A percentile compares a stretch with the other conserved stretches of the same genome.
Conservation (phyloP, 2,797 vertebrate genomes). For the Enteromius afrohamiltoni region DNA sequence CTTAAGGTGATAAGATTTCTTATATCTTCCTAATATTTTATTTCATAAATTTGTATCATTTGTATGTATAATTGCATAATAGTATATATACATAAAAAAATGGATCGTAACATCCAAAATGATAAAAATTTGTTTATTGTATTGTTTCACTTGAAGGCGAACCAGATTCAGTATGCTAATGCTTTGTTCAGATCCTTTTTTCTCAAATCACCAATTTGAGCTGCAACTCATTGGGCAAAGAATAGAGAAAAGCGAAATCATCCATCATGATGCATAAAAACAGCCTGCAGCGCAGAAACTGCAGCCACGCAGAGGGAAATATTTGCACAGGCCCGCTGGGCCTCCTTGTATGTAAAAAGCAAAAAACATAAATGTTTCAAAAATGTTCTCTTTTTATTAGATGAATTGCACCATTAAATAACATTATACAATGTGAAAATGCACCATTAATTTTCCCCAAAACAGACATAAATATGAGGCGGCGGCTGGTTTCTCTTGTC, state of each 20-base stretch:
- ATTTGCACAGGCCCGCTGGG: constrained; percentile 88
- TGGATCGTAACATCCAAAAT: not conserved
- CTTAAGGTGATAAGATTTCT: not conserved
- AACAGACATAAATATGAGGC: constrained; percentile 95
- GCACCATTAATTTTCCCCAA: constrained; percentile 99
- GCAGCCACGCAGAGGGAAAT: constrained; percentile 74
- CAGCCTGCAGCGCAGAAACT: constrained; percentile 79
- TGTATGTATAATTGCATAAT: not conserved
- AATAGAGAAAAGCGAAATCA: constrained; percentile 49
- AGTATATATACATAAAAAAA: not conserved
- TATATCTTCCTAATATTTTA: not conserved
- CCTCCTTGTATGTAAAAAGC: constrained; percentile 71
- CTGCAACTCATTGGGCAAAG: constrained; percentile 41
- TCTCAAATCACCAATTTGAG: constrained; percentile 67
- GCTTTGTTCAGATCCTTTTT: constrained; percentile 69
- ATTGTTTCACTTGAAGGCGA: not conserved
- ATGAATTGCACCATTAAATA: constrained; percentile 99
- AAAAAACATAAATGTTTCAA: constrained; percentile 80
- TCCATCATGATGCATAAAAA: constrained; percentile 64
- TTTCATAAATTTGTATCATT: not conserved
- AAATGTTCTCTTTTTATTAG: constrained; percentile 93
- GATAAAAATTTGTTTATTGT: not conserved
- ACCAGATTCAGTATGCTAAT: constrained; percentile 62
- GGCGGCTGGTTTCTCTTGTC: constrained; percentile 76
- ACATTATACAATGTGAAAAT: constrained; percentile 99